Base-by-base conservation (phyloP, 30 jellyfish, hydroid and myxozoan species). In the Hydractinia echinata region DNA sequence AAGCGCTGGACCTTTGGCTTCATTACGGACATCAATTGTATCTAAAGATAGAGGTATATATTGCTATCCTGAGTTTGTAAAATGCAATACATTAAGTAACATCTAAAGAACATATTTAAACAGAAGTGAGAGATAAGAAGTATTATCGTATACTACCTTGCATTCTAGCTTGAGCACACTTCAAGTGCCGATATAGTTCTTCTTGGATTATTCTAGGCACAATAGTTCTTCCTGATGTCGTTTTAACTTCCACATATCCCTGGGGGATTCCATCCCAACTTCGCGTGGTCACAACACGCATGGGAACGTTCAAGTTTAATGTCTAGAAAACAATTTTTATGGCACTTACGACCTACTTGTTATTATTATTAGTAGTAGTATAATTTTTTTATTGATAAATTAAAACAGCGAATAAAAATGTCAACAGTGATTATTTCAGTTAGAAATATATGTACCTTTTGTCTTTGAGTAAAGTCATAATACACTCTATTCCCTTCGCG, bases 1-100 rank as follows among this genome's bases (percentile, higher is more conserved):
- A 64, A 64, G 51, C 39, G 74, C 74, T 6, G 74, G 74, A 64
- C 74, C 74, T 44, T 64, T 44, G 19, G 74, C 74, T 7, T 64
- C 19, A n/a, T 64, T 64, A 44, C 51, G 39, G 19, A 64, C 10
- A 64, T 64, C 51, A 44, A 64, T 64, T 30, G 44, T 30, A 51
- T 13, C 74, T 64, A 64, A 64, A 7, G 69, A 3, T 11, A 58
- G 19, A 16, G 19, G 15, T 58, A 11, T 13, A 58, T 13, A 58
- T 58, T 1, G 15, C 19, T 58, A 11, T 30, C 2, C 44, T 13
- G 19, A 58, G 2, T 2, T 30, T 30, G 44, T 30, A 30, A 30
- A 30, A 30, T 11, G 69, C 19, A 11, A 16, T 13, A 11, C 1
- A 16, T 11, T 58, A 11, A 58, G 19, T 11, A 58, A 58, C 69